Evolutionary conservation across 2,888 invertebrate species (phyloP), one percentile per base, ranked within the genome.

Genomic region (Cantharis nigra): DNA sequence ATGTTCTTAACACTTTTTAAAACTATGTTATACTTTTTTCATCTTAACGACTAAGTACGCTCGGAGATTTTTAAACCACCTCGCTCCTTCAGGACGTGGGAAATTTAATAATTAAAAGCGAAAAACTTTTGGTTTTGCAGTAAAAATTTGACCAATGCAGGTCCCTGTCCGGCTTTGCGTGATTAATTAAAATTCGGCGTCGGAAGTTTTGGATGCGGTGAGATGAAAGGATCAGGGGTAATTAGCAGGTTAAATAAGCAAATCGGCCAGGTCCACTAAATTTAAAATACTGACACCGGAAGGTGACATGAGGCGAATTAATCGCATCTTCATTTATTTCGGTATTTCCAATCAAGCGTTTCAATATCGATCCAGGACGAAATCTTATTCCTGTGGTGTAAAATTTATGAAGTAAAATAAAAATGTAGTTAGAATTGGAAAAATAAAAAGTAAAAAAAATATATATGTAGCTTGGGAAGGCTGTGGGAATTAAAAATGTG

Each of bases 401-500:
- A 49, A 49, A 49, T 49, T 49, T 49, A 49, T 49, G 49, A 49
- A 49, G 49, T 49, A 77, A 72, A 67, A 75, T 71, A 72, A 75
- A 82, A 83, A 49, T 78, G 76, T 77, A 82, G 74, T 83, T 83
- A 82, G 84, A 84, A 84, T 83, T 49, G 65, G 26, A 67, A n/a
- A 83, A 83, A 82, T 82, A 49, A 83, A 85, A 82, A 85, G 85
- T 84, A 87, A 87, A 85, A 84, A 87, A 88, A 88, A 88, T 87
- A 87, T 88, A 88, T 88, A 88, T 87, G 88, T 88, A 87, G 86
- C 86, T 83, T 82, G 83, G 83, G 85, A 85, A 85, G 86, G 86
- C 88, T 88, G 88, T 89, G 89, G 88, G 89, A 89, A 89, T 89
- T 89, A 89, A 89, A 89, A 89, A 88, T 88, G 87, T 89, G 89